phyloP scores from a whole-genome alignment of 2,888 invertebrate species.

The Pachliopta kotzebuea region DNA sequence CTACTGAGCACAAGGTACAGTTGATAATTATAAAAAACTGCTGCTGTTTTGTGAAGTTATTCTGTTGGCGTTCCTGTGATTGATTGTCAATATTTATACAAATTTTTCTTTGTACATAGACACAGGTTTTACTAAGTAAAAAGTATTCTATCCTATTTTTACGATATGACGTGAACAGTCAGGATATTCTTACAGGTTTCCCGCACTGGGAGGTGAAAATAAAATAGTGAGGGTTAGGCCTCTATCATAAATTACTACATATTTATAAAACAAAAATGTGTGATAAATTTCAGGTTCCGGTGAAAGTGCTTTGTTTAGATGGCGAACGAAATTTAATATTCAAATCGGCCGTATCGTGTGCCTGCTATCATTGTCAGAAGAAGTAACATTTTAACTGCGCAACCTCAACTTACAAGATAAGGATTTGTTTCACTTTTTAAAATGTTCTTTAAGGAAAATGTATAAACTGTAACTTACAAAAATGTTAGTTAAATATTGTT shows the following conservation, averaged over 20 bases:
- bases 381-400: slow-evolving; percentile 61
- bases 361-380: slow-evolving; percentile 93
- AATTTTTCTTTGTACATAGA: no score
- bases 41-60: no score
- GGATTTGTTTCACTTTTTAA: background rate
- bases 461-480: slow-evolving; percentile 22
- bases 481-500: slow-evolving; percentile 7
- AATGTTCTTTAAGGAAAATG: background rate
- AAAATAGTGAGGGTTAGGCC: no score
- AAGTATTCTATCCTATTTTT: no score
- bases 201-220: no score
- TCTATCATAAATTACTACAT: background rate
- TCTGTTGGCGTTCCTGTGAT: no score
- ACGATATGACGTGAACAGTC: no score
- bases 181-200: no score
- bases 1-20: no score
- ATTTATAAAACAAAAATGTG: background rate
- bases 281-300: slow-evolving; percentile 82
- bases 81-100: no score
- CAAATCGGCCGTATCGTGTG: slow-evolving; percentile 90
- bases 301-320: slow-evolving; percentile 88
- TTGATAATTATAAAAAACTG: no score
- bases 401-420: background rate
- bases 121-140: no score
- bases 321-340: slow-evolving; percentile 89